A percentile compares a stretch with the other conserved stretches of the same genome.
Evolutionary conservation across 2,797 vertebrate genomes (phyloP).

Genomic region (Babyrousa celebensis): DNA sequence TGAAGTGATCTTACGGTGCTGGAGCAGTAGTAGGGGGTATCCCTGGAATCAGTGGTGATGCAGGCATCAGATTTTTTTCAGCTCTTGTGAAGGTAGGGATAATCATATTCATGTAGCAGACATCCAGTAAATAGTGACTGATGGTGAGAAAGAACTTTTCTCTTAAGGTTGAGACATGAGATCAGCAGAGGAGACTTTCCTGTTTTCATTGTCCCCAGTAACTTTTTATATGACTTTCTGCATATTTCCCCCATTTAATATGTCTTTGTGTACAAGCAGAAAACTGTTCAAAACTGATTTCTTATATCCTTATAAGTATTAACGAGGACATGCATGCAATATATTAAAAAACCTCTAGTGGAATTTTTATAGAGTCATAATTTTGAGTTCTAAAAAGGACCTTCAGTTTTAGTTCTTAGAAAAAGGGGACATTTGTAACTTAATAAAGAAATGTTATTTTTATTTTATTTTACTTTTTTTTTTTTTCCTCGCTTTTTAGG

Average conservation of each 20-base stretch:
- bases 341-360: neutral
- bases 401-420: neutral
- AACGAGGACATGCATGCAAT: neutral
- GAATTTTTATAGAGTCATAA: constrained; percentile 18
- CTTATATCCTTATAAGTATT: neutral
- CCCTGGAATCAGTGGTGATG: neutral
- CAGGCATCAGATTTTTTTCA: neutral
- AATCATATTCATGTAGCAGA: neutral
- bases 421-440: neutral
- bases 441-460: neutral
- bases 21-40: neutral
- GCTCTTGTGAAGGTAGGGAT: neutral
- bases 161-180: neutral
- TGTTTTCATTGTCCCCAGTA: neutral
- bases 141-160: constrained; percentile 41
- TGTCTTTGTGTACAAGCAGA: neutral
- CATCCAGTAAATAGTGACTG: neutral
- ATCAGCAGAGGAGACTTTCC: neutral
- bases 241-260: neutral
- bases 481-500: no score
- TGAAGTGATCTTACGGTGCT: neutral
- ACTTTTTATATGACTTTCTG: neutral
- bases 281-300: constrained; percentile 32
- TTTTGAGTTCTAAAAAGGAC: constrained; percentile 19
- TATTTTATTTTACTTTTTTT: no score